Conservation (phyloP, 2,797 vertebrate species). For the Periophthalmus magnuspinnatus region DNA sequence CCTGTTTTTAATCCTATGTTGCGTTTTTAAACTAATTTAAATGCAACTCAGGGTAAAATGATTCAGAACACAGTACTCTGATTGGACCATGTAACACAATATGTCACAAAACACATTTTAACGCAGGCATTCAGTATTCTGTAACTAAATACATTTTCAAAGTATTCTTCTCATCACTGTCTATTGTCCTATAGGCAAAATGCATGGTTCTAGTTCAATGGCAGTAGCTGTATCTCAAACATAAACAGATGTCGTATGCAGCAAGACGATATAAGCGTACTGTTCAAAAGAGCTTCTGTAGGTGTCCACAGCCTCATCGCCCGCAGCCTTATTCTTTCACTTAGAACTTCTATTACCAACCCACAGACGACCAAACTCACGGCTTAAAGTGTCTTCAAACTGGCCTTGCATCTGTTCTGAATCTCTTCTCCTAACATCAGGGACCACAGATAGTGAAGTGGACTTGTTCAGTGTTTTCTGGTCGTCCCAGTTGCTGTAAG, state of each 20-base stretch:
- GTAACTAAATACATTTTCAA: too few species aligned
- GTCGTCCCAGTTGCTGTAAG: slow-evolving; percentile 14
- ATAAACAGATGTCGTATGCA: neutral
- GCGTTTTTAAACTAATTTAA: too few species aligned
- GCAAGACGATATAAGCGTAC: neutral
- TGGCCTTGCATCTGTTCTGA: slow-evolving; percentile 50
- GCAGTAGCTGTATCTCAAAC: slow-evolving; percentile 1
- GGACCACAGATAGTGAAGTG: slow-evolving; percentile 37
- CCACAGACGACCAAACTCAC: slow-evolving; percentile 16
- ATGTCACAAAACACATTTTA: too few species aligned
- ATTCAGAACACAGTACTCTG: too few species aligned
- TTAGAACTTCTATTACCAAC: neutral
- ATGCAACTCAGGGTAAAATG: too few species aligned
- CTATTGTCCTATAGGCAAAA: neutral
- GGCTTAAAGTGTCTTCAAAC: slow-evolving; percentile 33
- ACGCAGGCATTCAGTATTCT: too few species aligned
- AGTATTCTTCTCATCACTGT: too few species aligned
- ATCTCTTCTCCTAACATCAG: slow-evolving; percentile 34
- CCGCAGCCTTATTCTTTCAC: slow-evolving; percentile 9
- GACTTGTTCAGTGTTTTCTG: slow-evolving; percentile 20
- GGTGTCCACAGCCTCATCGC: neutral
- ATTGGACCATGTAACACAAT: too few species aligned
- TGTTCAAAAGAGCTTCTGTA: slow-evolving; percentile 7
- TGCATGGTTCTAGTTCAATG: slow-evolving; percentile 2
- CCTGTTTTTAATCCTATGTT: too few species aligned